phyloP scores from a whole-genome alignment of 2,797 vertebrate species.

The Sebastolobus alascanus region DNA sequence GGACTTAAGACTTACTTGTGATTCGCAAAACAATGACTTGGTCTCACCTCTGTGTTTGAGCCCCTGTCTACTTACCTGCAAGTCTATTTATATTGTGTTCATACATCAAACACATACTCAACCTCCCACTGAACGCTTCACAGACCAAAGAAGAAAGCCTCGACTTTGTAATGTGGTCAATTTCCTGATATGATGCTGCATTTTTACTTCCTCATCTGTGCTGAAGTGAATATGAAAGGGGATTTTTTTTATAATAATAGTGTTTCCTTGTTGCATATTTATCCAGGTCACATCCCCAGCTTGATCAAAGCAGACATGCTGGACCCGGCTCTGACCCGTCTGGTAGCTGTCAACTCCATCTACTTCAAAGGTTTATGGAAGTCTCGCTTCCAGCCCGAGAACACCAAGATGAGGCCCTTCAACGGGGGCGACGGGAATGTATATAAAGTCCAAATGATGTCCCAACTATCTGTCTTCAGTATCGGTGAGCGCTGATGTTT shows the following conservation, averaged over 20 bases:
- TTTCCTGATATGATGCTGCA: not conserved
- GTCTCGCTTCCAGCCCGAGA: slow-evolving; percentile 91
- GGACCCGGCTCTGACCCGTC: slow-evolving; percentile 85
- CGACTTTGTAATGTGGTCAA: not conserved
- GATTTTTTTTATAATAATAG: not conserved
- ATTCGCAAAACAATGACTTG: no score
- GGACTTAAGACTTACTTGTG: no score
- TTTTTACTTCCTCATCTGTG: not conserved
- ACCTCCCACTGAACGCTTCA: not conserved
- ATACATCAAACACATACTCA: not conserved
- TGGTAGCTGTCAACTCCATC: slow-evolving; percentile 91
- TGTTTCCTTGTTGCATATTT: slow-evolving; percentile 27
- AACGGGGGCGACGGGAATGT: slow-evolving; percentile 86
- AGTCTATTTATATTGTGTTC: not conserved
- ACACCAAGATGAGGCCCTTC: slow-evolving; percentile 93
- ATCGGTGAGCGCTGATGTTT: slow-evolving; percentile 84
- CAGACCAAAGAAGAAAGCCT: not conserved
- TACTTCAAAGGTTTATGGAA: slow-evolving; percentile 98
- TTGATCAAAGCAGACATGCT: slow-evolving; percentile 90
- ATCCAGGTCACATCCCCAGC: slow-evolving; percentile 91
- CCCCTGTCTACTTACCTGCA: not conserved
- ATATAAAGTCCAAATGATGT: slow-evolving; percentile 94
- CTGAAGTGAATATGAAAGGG: slow-evolving; percentile 1
- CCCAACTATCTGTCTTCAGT: slow-evolving; percentile 91
- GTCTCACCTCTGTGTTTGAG: not conserved